Conservation (phyloP, 2,888 invertebrate genomes). For the Aphelenchoides bicaudatus region DNA sequence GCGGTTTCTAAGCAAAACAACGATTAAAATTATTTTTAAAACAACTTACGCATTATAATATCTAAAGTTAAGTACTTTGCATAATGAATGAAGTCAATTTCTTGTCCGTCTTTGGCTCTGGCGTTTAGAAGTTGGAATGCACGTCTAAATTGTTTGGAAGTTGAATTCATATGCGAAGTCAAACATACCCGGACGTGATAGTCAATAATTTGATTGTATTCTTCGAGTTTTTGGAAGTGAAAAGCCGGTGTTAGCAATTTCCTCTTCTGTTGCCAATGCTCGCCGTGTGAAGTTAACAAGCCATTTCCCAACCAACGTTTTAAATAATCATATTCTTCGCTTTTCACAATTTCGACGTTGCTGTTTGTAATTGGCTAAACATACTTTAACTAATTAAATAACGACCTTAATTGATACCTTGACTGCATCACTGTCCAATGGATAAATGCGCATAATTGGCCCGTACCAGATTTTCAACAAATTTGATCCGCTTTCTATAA, state of each 20-base stretch:
- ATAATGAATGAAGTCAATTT: slow-evolving; percentile 12
- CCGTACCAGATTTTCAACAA: slow-evolving; percentile 4
- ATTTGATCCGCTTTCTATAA: background rate
- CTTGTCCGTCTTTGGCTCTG: background rate
- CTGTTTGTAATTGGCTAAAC: slow-evolving; percentile 11
- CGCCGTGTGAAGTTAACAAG: slow-evolving; percentile 11
- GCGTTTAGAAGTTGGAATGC: background rate
- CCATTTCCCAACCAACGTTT: slow-evolving; percentile 16
- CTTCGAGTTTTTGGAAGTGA: slow-evolving; percentile 19
- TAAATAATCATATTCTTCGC: background rate
- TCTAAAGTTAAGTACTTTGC: slow-evolving; percentile 15
- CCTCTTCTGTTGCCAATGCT: background rate
- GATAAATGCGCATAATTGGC: background rate
- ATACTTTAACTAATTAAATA: background rate
- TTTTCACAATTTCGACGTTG: slow-evolving; percentile 14
- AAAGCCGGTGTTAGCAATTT: slow-evolving; percentile 19
- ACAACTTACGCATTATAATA: slow-evolving; percentile 9
- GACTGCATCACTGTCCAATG: slow-evolving; percentile 17
- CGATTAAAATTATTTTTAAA: background rate
- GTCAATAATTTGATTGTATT: slow-evolving; percentile 17
- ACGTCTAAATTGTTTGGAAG: too few relatives aligned
- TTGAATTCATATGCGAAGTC: too few relatives aligned
- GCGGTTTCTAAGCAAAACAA: slow-evolving; percentile 1
- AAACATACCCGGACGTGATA: slow-evolving; percentile 5
- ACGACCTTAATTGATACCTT: slow-evolving; percentile 2